These are phyloP conservation scores for Uloborus plumipes DNA, from an alignment of 2,888 invertebrate genomes.

Conservation along the genomic window DNA sequence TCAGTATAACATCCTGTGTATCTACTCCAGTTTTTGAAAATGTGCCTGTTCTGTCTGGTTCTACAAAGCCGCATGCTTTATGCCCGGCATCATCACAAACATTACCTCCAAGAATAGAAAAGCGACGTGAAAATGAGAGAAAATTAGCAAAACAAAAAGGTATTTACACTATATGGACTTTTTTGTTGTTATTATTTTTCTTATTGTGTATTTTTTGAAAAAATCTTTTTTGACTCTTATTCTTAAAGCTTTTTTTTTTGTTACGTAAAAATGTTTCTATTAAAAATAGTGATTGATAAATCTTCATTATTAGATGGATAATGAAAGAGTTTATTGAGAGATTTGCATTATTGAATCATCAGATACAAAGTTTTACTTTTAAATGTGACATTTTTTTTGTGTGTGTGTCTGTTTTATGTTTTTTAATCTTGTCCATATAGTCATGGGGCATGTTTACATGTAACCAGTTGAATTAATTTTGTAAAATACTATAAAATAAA, in stretches of 20 bases:
- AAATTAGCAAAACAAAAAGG: conserved; percentile 64
- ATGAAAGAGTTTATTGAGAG: no score
- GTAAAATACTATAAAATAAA: no score
- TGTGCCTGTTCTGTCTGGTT: neutral
- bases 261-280: no score
- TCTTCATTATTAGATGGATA: no score
- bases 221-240: neutral
- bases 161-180: conserved; percentile 11
- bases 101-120: conserved; percentile 54
- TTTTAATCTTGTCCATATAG: no score
- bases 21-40: conserved; percentile 3
- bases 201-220: neutral
- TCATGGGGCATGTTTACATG: no score
- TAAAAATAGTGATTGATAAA: no score
- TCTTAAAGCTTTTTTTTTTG: neutral
- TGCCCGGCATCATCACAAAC: conserved; percentile 21
- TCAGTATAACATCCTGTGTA: conserved; percentile 2
- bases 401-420: no score
- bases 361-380: no score
- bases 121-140: conserved; percentile 49
- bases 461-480: no score
- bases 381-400: no score
- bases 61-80: conserved; percentile 12
- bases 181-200: neutral
- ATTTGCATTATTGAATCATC: neutral